Conservation (phyloP, 92 coral and sea anemone species). For the Porites lobata region DNA sequence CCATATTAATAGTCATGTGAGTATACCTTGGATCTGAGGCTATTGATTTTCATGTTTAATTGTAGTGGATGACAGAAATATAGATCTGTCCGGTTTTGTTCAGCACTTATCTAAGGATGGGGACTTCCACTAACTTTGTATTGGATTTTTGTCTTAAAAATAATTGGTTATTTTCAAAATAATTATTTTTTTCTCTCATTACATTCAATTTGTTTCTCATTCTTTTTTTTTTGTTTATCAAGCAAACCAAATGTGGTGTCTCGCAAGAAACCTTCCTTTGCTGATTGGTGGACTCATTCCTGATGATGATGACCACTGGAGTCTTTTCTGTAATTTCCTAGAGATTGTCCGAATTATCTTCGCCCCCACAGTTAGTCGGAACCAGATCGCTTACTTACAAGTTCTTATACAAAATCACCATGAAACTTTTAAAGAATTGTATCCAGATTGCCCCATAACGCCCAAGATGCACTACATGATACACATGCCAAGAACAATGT, state of each 20-base stretch:
- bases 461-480: slow-evolving; percentile 85
- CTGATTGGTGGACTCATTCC: slow-evolving; percentile 73
- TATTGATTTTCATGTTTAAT: too few species aligned
- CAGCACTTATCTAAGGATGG: too few species aligned
- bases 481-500: slow-evolving; percentile 75
- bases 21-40: too few species aligned
- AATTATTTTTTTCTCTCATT: too few species aligned
- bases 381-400: slow-evolving; percentile 71
- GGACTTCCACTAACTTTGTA: too few species aligned
- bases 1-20: too few species aligned
- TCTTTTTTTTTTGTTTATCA: slow-evolving; percentile 6
- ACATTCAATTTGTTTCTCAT: not conserved
- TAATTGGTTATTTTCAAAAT: too few species aligned
- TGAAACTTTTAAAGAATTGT: slow-evolving; percentile 47
- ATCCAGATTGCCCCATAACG: slow-evolving; percentile 71
- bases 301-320: slow-evolving; percentile 75
- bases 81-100: too few species aligned
- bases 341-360: slow-evolving; percentile 64
- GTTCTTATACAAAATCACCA: slow-evolving; percentile 72
- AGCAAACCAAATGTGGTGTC: slow-evolving; percentile 92
- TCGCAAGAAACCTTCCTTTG: slow-evolving; percentile 71
- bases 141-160: too few species aligned
- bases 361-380: slow-evolving; percentile 48
- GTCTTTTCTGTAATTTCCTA: slow-evolving; percentile 56
- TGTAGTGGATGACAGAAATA: too few species aligned